Percentiles rank a stretch among this genome's conserved stretches.
Evolutionary conservation across 2,888 invertebrate genomes (phyloP).

Genomic region (Athalia rosae): DNA sequence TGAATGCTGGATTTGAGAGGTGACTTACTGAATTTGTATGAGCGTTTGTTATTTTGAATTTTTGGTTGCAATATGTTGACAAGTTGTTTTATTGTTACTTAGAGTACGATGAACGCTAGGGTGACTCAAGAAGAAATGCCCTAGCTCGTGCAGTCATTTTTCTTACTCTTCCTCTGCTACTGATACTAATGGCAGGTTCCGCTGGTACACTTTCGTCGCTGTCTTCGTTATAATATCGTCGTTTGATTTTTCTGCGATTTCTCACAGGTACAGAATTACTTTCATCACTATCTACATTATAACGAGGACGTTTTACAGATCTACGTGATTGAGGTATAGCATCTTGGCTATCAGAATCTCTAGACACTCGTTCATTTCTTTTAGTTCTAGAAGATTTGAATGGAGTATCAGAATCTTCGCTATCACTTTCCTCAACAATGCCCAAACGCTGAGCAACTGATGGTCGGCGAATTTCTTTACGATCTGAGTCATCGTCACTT

Average conservation of each 20-base stretch:
- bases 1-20: background rate
- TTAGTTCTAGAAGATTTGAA: slow-evolving; percentile 54
- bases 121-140: slow-evolving; percentile 77
- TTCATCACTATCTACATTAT: slow-evolving; percentile 68
- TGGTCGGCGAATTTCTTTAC: slow-evolving; percentile 48
- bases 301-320: slow-evolving; percentile 66
- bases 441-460: slow-evolving; percentile 27
- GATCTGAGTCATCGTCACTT: slow-evolving; percentile 51
- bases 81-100: slow-evolving; percentile 52
- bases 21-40: background rate
- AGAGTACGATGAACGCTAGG: slow-evolving; percentile 61
- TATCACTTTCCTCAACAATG: slow-evolving; percentile 54
- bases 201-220: slow-evolving; percentile 66
- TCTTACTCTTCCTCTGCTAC: slow-evolving; percentile 89
- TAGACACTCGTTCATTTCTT: slow-evolving; percentile 54
- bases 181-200: slow-evolving; percentile 77
- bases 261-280: slow-evolving; percentile 61
- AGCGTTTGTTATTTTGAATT: background rate
- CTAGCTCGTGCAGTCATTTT: slow-evolving; percentile 88
- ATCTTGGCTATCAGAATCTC: slow-evolving; percentile 56
- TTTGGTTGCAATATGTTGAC: slow-evolving; percentile 18
- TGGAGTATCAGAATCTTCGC: slow-evolving; percentile 58
- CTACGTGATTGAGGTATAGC: slow-evolving; percentile 54
- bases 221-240: slow-evolving; percentile 71
- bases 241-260: slow-evolving; percentile 65